Percentiles rank a stretch among this genome's conserved stretches.
These are phyloP conservation scores for Celastrina argiolus DNA, from an alignment of 2,888 invertebrate genomes.

Conservation along the genomic window DNA sequence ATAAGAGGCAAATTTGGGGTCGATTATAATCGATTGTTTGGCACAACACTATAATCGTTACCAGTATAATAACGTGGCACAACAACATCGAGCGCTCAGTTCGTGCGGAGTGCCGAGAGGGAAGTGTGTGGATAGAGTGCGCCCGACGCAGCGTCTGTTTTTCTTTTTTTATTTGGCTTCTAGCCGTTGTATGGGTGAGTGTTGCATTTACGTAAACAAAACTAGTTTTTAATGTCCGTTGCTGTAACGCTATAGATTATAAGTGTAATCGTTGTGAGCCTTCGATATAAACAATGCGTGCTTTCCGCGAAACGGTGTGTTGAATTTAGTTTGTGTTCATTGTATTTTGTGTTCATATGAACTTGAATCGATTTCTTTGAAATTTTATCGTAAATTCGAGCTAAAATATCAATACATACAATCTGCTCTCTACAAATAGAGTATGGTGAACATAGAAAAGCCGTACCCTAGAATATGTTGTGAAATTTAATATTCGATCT, in stretches of 20 bases:
- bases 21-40: slow-evolving; percentile 35
- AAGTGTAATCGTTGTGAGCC: not conserved
- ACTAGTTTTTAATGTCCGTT: slow-evolving; percentile 1
- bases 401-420: not conserved
- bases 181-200: slow-evolving; percentile 79
- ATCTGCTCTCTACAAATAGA: too few relatives aligned
- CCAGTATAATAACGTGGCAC: slow-evolving; percentile 54
- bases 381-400: not conserved
- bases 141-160: slow-evolving; percentile 59
- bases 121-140: slow-evolving; percentile 60
- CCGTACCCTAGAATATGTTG: too few relatives aligned
- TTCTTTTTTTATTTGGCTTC: slow-evolving; percentile 79
- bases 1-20: not conserved
- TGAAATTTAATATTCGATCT: too few relatives aligned
- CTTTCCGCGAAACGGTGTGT: not conserved
- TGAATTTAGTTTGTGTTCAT: not conserved
- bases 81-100: slow-evolving; percentile 61
- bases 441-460: not conserved
- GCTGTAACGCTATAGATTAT: not conserved
- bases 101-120: slow-evolving; percentile 57
- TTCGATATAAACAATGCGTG: not conserved
- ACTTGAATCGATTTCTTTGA: not conserved
- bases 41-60: slow-evolving; percentile 34
- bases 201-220: slow-evolving; percentile 28
- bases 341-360: slow-evolving; percentile 1